Evolutionary conservation across 1,140 invertebrate genomes (phyloP), one percentile per base, ranked within the genome.

Genomic region (Druon quercuslanigerum): DNA sequence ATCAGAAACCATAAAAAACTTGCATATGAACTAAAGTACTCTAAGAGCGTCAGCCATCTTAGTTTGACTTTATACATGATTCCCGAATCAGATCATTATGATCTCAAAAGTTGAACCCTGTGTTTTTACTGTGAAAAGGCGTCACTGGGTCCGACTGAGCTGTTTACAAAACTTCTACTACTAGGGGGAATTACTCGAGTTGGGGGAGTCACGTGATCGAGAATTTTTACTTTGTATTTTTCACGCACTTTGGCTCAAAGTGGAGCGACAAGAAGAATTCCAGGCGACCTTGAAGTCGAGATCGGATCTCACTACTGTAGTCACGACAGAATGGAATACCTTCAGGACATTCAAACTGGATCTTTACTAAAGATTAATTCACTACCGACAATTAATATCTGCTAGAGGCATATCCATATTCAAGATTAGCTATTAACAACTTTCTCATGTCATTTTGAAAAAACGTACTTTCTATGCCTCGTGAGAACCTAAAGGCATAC

Each of bases 281-380:
- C 75, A 77, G 85, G 79, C 81, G 83, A 82, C 86, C 86, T 87
- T 87, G 85, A 54, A 60, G 82, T 73, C 82, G 80, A 79, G 80
- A 86, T 85, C 84, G 84, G 76, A 85, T 84, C 81, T 75, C 79
- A 56, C 50, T 71, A 50, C 77, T 81, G 78, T 73, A 57, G 75
- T 50, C 33, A 51, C 60, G 76, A 79, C 60, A 66, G 13, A 66
- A 46, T 46, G 7, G 33, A 66, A 66, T 16, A 25, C 46, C 25
- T 4, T 7, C 14, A 66, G 25, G 25, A 33, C 12, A 66, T 40
- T 66, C 25, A 66, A 66, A 66, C 14, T 66, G 6, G 20, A 60
- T 19, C 20, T 13, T 13, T n/a, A 33, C 16, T 40, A 3, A 40
- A 66, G 60, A 40, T 46, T 9, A 46, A 46, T 66, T 66, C 4